Percentiles rank a stretch among this genome's conserved stretches.
Conservation (phyloP, 2,797 vertebrate genomes). For the Chrysocyon brachyurus region DNA sequence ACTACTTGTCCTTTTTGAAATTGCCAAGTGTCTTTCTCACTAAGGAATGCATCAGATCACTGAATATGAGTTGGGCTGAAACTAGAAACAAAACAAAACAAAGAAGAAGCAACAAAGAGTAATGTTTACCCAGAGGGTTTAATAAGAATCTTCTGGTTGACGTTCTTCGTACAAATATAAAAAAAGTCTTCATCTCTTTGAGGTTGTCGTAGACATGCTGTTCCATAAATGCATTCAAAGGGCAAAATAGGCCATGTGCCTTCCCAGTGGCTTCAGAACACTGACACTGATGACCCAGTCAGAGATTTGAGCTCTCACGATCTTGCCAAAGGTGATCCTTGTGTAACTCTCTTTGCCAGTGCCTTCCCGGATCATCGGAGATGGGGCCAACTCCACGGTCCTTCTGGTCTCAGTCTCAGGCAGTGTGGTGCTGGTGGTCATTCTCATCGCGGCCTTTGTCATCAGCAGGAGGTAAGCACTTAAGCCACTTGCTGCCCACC, state of each 20-base stretch:
- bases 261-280: not conserved
- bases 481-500: slow-evolving; percentile 72
- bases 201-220: slow-evolving; percentile 77
- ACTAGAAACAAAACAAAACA: not conserved
- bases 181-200: slow-evolving; percentile 80
- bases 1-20: not conserved
- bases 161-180: slow-evolving; percentile 71
- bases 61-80: not conserved
- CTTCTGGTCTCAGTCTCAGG: slow-evolving; percentile 97
- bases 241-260: slow-evolving; percentile 59
- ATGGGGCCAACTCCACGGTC: slow-evolving; percentile 97
- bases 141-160: slow-evolving; percentile 58
- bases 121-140: not conserved
- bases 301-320: not conserved
- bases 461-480: slow-evolving; percentile 97
- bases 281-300: not conserved
- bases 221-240: slow-evolving; percentile 66
- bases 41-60: not conserved
- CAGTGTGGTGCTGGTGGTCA: slow-evolving; percentile 97
- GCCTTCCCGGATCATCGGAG: slow-evolving; percentile 96
- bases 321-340: slow-evolving; percentile 64
- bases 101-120: not conserved
- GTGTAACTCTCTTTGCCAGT: slow-evolving; percentile 88
- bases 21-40: not conserved
- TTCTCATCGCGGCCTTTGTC: slow-evolving; percentile 97